Conservation (phyloP, 2,113 vertebrate species). For the Mixornis gularis region DNA sequence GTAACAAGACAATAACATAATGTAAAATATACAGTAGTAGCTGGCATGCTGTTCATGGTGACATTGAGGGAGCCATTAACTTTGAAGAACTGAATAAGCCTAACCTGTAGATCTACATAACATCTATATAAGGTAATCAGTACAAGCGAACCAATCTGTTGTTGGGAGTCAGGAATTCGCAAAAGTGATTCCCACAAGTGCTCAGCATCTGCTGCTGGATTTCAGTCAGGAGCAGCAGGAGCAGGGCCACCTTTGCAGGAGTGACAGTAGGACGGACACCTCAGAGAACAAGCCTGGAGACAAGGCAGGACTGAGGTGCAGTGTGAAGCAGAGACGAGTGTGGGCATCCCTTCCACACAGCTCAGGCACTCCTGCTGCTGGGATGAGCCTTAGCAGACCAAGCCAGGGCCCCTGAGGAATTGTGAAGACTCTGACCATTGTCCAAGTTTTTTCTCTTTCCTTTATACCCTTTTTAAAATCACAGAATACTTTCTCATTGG, state of each 20-base stretch:
- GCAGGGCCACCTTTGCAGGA: background rate
- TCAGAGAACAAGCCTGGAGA: background rate
- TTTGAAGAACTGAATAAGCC: background rate
- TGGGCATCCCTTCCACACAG: background rate
- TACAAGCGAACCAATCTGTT: background rate
- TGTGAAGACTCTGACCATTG: background rate
- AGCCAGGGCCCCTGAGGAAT: background rate
- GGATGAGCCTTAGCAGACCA: background rate
- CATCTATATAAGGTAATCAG: background rate
- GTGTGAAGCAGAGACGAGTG: background rate
- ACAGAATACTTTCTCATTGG: background rate
- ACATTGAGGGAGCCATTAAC: background rate
- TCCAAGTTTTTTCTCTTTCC: background rate
- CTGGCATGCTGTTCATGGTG: background rate
- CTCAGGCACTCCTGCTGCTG: background rate
- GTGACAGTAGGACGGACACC: background rate
- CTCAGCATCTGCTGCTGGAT: background rate
- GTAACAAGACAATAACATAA: background rate
- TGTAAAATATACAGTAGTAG: background rate
- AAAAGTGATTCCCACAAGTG: background rate
- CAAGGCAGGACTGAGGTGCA: background rate
- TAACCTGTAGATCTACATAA: background rate
- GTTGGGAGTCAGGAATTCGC: background rate
- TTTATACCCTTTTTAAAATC: background rate
- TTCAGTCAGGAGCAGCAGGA: background rate